phyloP scores from a whole-genome alignment of 1,140 invertebrate genomes.

The Acromyrmex echinatior region DNA sequence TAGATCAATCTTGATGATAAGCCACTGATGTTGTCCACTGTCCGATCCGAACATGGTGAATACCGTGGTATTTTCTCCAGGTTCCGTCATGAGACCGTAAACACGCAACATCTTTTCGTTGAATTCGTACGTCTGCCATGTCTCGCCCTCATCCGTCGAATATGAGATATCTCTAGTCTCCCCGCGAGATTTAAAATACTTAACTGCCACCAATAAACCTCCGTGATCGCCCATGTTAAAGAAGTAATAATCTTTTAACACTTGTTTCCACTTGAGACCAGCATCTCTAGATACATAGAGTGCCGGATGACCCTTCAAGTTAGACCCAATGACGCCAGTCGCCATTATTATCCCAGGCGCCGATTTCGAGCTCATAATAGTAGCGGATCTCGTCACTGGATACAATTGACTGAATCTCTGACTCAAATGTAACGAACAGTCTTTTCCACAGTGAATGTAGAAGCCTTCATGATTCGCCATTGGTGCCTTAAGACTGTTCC shows the following conservation, averaged over 20 bases:
- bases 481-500: conserved; percentile 91
- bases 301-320: conserved; percentile 92
- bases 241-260: conserved; percentile 94
- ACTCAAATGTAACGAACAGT: conserved; percentile 94
- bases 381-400: conserved; percentile 91
- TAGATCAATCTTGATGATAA: conserved; percentile 94
- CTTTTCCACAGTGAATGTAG: conserved; percentile 89
- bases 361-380: conserved; percentile 95
- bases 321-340: conserved; percentile 93
- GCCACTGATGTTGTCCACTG: conserved; percentile 92
- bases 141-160: conserved; percentile 94
- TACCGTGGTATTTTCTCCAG: conserved; percentile 95
- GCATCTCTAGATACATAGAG: conserved; percentile 95
- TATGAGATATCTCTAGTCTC: conserved; percentile 93
- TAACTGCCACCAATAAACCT: conserved; percentile 94
- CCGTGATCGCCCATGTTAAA: conserved; percentile 97
- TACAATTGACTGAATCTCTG: conserved; percentile 95
- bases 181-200: conserved; percentile 91
- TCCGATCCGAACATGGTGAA: conserved; percentile 97
- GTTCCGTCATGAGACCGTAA: conserved; percentile 96
- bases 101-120: conserved; percentile 91
- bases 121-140: conserved; percentile 92
- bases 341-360: conserved; percentile 96
- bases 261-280: conserved; percentile 94
- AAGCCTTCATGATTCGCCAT: conserved; percentile 89